Conservation (phyloP, 2,888 invertebrate genomes). For the Lithophane leautieri region DNA sequence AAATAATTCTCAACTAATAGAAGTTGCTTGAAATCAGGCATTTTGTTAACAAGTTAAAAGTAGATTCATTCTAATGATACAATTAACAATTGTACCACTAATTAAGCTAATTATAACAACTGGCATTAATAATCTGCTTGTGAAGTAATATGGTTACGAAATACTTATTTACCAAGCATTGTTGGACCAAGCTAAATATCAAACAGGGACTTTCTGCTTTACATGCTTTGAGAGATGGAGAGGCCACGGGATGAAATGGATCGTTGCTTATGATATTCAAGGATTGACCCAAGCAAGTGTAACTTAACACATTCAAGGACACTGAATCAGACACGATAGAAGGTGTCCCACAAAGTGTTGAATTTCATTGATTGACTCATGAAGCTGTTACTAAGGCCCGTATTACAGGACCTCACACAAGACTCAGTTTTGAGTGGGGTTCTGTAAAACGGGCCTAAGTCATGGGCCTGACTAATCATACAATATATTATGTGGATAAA, state of each 20-base stretch:
- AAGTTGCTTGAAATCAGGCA: not conserved
- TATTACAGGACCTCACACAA: no score
- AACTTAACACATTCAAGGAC: no score
- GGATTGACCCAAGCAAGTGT: not conserved
- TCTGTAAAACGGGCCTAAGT: no score
- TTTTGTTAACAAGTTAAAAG: not conserved
- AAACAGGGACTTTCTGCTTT: not conserved
- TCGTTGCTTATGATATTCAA: not conserved
- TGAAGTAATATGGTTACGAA: not conserved
- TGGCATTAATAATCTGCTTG: not conserved
- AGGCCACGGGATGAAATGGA: not conserved
- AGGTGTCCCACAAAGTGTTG: no score
- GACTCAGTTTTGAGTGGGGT: no score
- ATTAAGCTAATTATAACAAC: slow-evolving; percentile 5
- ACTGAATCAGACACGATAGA: no score
- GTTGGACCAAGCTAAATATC: not conserved
- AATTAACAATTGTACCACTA: not conserved
- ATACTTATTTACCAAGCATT: not conserved
- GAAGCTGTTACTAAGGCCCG: not conserved
- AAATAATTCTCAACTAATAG: not conserved
- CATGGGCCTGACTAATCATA: not conserved
- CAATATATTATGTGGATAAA: not conserved
- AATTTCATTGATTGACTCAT: not conserved
- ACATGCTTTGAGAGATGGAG: not conserved
- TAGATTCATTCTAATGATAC: not conserved